phyloP scores from a whole-genome alignment of 1,140 invertebrate genomes.

The Ceratitis capitata region DNA sequence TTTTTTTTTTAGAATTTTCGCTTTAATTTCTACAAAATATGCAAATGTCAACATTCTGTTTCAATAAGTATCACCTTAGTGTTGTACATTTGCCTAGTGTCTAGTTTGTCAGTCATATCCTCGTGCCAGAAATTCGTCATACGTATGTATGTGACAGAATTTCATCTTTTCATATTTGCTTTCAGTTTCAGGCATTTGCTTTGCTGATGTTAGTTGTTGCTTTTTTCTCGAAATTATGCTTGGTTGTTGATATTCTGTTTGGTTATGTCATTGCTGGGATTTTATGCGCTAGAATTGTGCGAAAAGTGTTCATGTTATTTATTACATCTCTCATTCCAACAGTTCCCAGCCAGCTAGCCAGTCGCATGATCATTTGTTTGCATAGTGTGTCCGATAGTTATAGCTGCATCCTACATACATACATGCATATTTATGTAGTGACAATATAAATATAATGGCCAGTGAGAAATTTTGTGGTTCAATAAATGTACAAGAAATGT shows the following conservation, averaged over 20 bases:
- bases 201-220: background rate
- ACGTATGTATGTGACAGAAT: background rate
- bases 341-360: too few relatives aligned
- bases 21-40: too few relatives aligned
- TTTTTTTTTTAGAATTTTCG: too few relatives aligned
- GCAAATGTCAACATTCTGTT: too few relatives aligned
- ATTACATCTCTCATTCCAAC: background rate
- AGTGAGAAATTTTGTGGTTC: too few relatives aligned
- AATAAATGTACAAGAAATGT: too few relatives aligned
- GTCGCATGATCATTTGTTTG: background rate
- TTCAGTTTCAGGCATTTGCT: background rate
- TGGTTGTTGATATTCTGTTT: background rate
- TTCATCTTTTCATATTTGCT: background rate
- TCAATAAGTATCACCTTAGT: too few relatives aligned
- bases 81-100: too few relatives aligned
- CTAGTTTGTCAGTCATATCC: background rate
- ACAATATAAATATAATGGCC: too few relatives aligned
- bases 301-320: slow-evolving; percentile 12
- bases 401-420: too few relatives aligned
- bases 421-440: too few relatives aligned
- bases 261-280: background rate
- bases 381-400: background rate
- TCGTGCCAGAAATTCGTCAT: background rate
- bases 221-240: background rate
- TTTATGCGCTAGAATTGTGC: background rate